Evolutionary conservation across 2,888 invertebrate species (phyloP).

Genomic region (Campopleginae sp.): DNA sequence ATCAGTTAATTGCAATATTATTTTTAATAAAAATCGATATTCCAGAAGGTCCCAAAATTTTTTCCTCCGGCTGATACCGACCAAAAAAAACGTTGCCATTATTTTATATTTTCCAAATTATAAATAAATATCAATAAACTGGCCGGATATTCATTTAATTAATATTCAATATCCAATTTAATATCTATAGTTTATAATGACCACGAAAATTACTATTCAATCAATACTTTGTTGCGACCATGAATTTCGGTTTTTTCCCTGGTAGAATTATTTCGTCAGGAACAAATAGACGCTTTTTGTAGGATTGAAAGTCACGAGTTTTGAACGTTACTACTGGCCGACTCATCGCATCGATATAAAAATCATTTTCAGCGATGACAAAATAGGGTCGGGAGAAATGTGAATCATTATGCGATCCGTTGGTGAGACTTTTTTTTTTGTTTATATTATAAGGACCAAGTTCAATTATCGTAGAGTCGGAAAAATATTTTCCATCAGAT

Average conservation of each 20-base stretch:
- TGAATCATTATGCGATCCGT: not conserved
- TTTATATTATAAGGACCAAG: not conserved
- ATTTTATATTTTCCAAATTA: no score
- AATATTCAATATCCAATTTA: no score
- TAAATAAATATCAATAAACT: no score
- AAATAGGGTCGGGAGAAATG: not conserved
- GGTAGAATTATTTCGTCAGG: not conserved
- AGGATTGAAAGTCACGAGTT: slow-evolving; percentile 18
- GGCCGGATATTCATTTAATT: no score
- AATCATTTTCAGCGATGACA: not conserved
- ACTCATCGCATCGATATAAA: not conserved
- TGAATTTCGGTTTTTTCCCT: not conserved
- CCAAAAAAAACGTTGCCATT: no score
- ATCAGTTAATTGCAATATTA: no score
- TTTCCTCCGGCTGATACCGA: no score
- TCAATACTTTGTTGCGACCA: no score
- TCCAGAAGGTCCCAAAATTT: no score
- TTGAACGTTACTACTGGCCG: not conserved
- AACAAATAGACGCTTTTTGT: not conserved
- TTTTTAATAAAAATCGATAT: no score
- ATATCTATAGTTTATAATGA: no score
- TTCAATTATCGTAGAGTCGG: not conserved
- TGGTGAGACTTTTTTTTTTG: not conserved
- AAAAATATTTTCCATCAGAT: not conserved
- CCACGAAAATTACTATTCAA: no score